Conservation (phyloP, 2,113 vertebrate genomes). For the Erpornis zantholeuca region DNA sequence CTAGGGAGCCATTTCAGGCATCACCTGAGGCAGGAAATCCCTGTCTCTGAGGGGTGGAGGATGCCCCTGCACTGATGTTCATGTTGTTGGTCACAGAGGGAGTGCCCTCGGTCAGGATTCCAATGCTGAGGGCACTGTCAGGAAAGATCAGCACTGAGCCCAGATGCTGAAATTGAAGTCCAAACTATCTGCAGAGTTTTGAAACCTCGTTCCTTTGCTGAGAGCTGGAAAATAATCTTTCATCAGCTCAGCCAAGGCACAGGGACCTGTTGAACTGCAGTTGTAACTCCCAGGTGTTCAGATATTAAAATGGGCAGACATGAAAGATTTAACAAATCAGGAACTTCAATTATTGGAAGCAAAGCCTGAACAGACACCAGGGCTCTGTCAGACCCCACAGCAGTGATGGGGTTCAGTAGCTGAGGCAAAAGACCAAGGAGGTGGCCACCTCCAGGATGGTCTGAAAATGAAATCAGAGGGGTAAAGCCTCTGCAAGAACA, state of each 20-base stretch:
- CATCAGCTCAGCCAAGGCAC: background rate
- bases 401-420: background rate
- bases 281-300: background rate
- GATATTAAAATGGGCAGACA: background rate
- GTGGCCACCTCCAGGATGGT: background rate
- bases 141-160: background rate
- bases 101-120: background rate
- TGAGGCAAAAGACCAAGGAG: background rate
- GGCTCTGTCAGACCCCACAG: background rate
- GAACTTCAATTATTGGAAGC: background rate
- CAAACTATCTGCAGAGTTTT: background rate
- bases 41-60: background rate
- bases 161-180: background rate
- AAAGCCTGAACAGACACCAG: background rate
- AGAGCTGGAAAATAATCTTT: background rate
- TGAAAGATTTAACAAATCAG: background rate
- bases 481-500: background rate
- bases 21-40: background rate
- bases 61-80: background rate
- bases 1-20: too few species aligned
- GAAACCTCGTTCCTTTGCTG: background rate
- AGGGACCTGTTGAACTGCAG: background rate
- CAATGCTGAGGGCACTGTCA: background rate
- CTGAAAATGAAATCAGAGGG: background rate
- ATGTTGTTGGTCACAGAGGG: background rate